Evolutionary conservation across 2,797 vertebrate genomes (phyloP), one percentile per base, ranked within the genome.

Genomic region (Hybognathus amarus): DNA sequence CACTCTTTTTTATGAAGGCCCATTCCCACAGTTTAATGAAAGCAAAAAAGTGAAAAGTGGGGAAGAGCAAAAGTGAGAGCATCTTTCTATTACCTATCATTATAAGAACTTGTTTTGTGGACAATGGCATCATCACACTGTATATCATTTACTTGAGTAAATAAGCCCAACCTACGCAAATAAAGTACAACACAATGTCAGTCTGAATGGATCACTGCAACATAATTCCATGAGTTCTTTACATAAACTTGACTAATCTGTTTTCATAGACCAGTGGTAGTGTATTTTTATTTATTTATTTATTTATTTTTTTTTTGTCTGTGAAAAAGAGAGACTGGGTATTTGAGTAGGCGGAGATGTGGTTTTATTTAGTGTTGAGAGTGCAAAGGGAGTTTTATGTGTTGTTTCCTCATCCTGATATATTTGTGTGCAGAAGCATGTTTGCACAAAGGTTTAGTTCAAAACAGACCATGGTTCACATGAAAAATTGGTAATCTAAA

Each of bases 121-220:
- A 66, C 63, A 68, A 52, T 80, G 40, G 15, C 15, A 0, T 64
- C 33, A 36, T 20, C 1, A 42, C 2, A 1, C 76, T 18, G n/a
- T 27, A 45, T 13, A 4, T 56, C 33, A 42, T 83, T 83, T 83
- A 77, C 73, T 42, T 76, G 47, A 40, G 81, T 68, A 77, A 83
- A 83, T 36, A 67, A 67, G 63, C 22, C 12, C 61, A 75, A 66
- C 69, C 30, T 40, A 40, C 1, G n/a, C 61, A 75, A 82, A 83
- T 83, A 77, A 45, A 45, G 36, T 54, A 45, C 70, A 68, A 42
- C 73, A 68, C 11, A 83, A 68, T 83, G 81, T 59, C 47, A 30
- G 13, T 77, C 24, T 45, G 13, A 77, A 83, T 33, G 38, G 63
- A 52, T 67, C 63, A 77, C 13, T 56, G 81, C 38, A 70, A 20